Evolutionary conservation across 1,140 invertebrate species (phyloP).

Genomic region (Dreissena rostriformis): DNA sequence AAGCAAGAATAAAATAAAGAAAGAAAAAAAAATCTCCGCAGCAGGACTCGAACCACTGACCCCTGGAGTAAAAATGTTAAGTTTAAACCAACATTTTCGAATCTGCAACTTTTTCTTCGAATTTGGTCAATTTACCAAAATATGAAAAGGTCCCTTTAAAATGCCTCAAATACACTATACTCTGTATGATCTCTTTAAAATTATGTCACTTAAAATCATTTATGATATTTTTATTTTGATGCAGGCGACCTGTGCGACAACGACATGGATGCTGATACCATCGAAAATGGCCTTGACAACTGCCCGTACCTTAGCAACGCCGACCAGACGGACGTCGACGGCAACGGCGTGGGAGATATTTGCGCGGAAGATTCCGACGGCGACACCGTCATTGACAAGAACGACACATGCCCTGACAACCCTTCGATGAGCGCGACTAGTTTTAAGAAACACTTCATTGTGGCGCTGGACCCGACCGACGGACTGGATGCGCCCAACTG

Average conservation of each 20-base stretch:
- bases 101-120: too few relatives aligned
- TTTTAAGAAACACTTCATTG: constrained; percentile 49
- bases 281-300: constrained; percentile 84
- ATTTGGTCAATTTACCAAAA: too few relatives aligned
- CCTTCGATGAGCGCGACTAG: constrained; percentile 41
- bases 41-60: too few relatives aligned
- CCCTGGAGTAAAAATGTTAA: too few relatives aligned
- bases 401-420: constrained; percentile 58
- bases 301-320: constrained; percentile 85
- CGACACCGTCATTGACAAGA: constrained; percentile 37
- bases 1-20: too few relatives aligned
- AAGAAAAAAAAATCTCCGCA: too few relatives aligned
- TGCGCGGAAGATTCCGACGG: constrained; percentile 60
- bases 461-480: constrained; percentile 51
- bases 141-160: too few relatives aligned
- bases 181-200: too few relatives aligned
- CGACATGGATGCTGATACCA: constrained; percentile 93
- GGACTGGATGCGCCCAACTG: constrained; percentile 28
- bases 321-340: constrained; percentile 40
- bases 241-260: constrained; percentile 91
- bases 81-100: too few relatives aligned
- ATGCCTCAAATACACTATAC: too few relatives aligned
- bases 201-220: too few relatives aligned
- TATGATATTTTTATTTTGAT: neutral
- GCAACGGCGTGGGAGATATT: constrained; percentile 62